These are phyloP conservation scores for Microcebus jonahi DNA, from an alignment of 2,113 vertebrate species.

Conservation along the genomic window DNA sequence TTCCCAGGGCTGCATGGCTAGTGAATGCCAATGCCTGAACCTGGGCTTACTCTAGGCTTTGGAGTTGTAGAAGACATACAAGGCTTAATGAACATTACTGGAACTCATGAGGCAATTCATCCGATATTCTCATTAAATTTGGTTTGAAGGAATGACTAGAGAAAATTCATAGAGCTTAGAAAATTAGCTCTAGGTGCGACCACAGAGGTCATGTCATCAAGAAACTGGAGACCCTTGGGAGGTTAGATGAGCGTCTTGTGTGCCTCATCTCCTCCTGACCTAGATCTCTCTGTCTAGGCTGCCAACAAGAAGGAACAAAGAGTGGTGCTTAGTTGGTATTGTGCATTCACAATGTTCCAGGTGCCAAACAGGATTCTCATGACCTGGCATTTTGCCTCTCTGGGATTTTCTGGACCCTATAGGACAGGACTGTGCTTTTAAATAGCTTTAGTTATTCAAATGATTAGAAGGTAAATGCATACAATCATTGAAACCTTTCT, in stretches of 20 bases:
- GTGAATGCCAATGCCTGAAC: not conserved
- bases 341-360: not conserved
- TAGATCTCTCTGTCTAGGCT: not conserved
- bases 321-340: not conserved
- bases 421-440: not conserved
- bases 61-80: not conserved
- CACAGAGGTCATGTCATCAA: not conserved
- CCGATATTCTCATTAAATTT: not conserved
- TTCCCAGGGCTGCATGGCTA: not conserved
- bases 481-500: not conserved
- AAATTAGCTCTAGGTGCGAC: not conserved
- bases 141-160: constrained; percentile 14
- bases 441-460: constrained; percentile 28
- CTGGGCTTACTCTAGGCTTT: not conserved
- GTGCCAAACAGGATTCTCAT: not conserved
- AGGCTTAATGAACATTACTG: not conserved
- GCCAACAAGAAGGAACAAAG: not conserved
- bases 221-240: not conserved
- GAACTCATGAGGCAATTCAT: not conserved
- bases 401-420: not conserved
- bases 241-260: not conserved
- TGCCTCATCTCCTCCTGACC: not conserved
- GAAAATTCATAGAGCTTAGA: not conserved
- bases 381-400: not conserved
- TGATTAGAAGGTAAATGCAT: not conserved